Evolutionary conservation across 2,797 vertebrate genomes (phyloP).

Genomic region (Bovichtus variegatus): DNA sequence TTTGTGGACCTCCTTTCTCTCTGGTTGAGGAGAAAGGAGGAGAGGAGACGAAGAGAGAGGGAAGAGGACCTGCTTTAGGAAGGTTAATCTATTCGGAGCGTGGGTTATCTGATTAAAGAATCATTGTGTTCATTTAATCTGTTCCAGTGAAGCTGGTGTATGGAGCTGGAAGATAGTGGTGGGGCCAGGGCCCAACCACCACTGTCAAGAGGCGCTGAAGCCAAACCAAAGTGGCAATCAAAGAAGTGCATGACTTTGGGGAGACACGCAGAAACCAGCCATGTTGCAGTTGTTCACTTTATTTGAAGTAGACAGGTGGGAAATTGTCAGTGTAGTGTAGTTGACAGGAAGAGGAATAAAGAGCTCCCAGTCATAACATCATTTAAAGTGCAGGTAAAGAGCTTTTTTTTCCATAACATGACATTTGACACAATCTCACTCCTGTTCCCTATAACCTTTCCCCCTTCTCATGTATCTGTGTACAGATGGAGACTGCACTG

Average conservation of each 20-base stretch:
- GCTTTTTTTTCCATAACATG: conserved; percentile 22
- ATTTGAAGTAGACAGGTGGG: conserved; percentile 34
- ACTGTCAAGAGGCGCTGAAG: conserved; percentile 48
- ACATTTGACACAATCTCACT: conserved; percentile 28
- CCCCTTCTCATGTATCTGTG: conserved; percentile 26
- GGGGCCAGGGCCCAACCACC: conserved; percentile 47
- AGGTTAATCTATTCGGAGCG: conserved; percentile 87
- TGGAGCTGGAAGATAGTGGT: conserved; percentile 72
- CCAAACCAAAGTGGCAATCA: conserved; percentile 54
- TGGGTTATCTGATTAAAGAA: conserved; percentile 87
- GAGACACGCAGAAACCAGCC: conserved; percentile 5
- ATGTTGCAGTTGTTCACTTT: conserved; percentile 24
- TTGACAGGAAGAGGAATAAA: conserved; percentile 17
- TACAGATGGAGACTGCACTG: conserved; percentile 14
- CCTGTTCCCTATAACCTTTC: conserved; percentile 40
- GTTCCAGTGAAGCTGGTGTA: conserved; percentile 81
- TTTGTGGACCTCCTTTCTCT: conserved; percentile 77
- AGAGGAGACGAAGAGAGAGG: conserved; percentile 65
- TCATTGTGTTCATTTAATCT: conserved; percentile 88
- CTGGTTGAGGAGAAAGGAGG: conserved; percentile 61
- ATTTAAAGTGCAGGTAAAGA: conserved; percentile 18
- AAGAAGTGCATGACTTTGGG: conserved; percentile 52
- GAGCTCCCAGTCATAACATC: conserved; percentile 34
- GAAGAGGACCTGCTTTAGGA: conserved; percentile 77
- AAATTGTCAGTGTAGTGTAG: conserved; percentile 11